A percentile compares a stretch with the other conserved stretches of the same genome.
phyloP scores from a whole-genome alignment of 2,797 vertebrate species.

The Aeoliscus strigatus region DNA sequence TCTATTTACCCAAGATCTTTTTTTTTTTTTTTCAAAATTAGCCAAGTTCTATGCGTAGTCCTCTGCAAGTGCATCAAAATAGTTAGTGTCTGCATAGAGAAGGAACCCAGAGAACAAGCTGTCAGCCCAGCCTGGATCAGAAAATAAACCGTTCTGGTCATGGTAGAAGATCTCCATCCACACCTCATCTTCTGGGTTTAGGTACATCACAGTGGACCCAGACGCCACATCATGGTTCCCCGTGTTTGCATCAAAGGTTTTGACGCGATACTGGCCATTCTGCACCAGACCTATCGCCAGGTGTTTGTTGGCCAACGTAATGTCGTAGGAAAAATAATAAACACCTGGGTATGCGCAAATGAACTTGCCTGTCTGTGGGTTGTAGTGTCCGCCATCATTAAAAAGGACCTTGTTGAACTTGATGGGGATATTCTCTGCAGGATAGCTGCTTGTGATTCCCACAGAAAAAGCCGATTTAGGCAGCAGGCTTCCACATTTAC shows the following conservation, averaged over 20 bases:
- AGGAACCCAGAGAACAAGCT: constrained; percentile 97
- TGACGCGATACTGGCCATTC: constrained; percentile 91
- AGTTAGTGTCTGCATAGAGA: constrained; percentile 92
- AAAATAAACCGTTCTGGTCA: constrained; percentile 95
- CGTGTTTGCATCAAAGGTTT: constrained; percentile 95
- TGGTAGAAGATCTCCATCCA: constrained; percentile 96
- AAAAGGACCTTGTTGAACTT: constrained; percentile 95
- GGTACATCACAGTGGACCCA: constrained; percentile 87
- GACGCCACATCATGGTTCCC: constrained; percentile 96
- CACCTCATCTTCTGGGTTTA: constrained; percentile 95
- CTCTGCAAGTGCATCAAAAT: constrained; percentile 86
- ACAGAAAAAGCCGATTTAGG: constrained; percentile 95
- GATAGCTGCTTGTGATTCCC: constrained; percentile 96
- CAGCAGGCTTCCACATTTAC: constrained; percentile 87
- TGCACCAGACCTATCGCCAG: constrained; percentile 92
- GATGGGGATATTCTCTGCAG: constrained; percentile 86
- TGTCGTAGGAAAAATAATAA: constrained; percentile 97
- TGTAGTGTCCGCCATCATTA: constrained; percentile 92
- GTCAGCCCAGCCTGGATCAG: constrained; percentile 91
- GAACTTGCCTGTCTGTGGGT: constrained; percentile 89
- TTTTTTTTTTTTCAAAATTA: constrained; percentile 10
- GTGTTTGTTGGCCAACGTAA: constrained; percentile 95
- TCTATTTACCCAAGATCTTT: too few relatives aligned
- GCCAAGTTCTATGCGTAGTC: constrained; percentile 67
- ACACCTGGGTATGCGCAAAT: constrained; percentile 92